A percentile compares a stretch with the other conserved stretches of the same genome.
These are phyloP conservation scores for Candoia aspera DNA, from an alignment of 2,113 vertebrate species.

Conservation along the genomic window DNA sequence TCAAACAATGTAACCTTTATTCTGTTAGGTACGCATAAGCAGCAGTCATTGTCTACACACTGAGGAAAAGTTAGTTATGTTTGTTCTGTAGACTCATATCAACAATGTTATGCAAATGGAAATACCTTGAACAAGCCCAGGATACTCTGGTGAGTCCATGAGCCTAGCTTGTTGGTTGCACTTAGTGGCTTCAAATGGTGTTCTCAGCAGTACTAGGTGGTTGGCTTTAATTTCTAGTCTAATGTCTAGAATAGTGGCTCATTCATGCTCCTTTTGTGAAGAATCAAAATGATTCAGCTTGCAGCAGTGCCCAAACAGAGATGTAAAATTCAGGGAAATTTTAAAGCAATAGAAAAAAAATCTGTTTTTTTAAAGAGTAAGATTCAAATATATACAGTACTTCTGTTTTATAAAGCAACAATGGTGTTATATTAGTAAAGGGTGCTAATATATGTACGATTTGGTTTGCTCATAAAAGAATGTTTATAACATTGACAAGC, in stretches of 20 bases:
- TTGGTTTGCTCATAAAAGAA: neutral
- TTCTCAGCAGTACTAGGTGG: neutral
- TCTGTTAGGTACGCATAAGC: neutral
- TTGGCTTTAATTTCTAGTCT: neutral
- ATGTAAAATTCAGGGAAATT: neutral
- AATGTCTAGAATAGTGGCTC: neutral
- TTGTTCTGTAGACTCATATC: neutral
- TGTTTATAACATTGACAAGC: neutral
- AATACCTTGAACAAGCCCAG: neutral
- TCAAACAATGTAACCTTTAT: neutral
- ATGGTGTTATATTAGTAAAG: neutral
- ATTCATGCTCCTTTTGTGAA: neutral
- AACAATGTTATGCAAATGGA: neutral
- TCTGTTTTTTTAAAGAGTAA: neutral
- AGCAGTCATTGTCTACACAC: neutral
- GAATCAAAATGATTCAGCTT: neutral
- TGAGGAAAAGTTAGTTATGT: neutral
- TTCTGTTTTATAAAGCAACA: neutral
- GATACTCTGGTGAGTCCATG: neutral
- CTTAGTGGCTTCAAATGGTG: neutral
- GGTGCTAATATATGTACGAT: neutral
- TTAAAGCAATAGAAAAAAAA: neutral
- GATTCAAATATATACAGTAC: neutral
- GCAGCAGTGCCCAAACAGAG: neutral
- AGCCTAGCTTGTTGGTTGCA: neutral